Conservation (phyloP, 2,797 vertebrate species). For the Manis pentadactyla region DNA sequence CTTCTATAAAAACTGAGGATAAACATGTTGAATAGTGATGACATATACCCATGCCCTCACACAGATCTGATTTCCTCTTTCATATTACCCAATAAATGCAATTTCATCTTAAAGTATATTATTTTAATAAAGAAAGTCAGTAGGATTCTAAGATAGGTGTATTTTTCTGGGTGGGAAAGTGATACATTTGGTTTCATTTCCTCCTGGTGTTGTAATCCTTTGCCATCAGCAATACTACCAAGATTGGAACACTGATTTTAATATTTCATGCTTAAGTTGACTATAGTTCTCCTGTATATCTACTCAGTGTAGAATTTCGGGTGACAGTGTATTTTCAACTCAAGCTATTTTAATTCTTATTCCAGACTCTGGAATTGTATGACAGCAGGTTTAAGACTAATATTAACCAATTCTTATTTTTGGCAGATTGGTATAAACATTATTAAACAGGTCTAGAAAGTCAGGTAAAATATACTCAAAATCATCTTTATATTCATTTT, state of each 20-base stretch:
- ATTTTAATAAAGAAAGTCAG: conserved; percentile 56
- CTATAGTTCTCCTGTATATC: background rate
- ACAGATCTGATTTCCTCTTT: conserved; percentile 52
- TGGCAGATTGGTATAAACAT: conserved; percentile 16
- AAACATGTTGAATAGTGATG: background rate
- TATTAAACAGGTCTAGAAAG: background rate
- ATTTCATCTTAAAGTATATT: conserved; percentile 53
- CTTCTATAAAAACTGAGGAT: background rate
- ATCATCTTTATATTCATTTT: conserved; percentile 2
- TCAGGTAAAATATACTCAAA: background rate
- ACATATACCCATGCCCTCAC: background rate
- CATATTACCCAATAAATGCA: conserved; percentile 38
- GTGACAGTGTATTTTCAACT: conserved; percentile 52
- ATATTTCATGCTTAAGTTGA: conserved; percentile 42
- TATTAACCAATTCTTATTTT: conserved; percentile 36
- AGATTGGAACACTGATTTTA: conserved; percentile 47
- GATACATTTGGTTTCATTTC: conserved; percentile 65
- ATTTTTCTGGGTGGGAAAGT: background rate
- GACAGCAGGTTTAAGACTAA: conserved; percentile 28
- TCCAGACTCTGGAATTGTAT: background rate
- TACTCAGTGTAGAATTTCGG: conserved; percentile 25
- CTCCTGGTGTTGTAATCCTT: background rate
- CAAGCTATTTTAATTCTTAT: conserved; percentile 53
- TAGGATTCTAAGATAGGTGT: background rate
- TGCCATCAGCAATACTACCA: background rate